Percentiles rank a stretch among this genome's conserved stretches.
phyloP scores from a whole-genome alignment of 1,140 invertebrate genomes.

The Pteromalus puparum region DNA sequence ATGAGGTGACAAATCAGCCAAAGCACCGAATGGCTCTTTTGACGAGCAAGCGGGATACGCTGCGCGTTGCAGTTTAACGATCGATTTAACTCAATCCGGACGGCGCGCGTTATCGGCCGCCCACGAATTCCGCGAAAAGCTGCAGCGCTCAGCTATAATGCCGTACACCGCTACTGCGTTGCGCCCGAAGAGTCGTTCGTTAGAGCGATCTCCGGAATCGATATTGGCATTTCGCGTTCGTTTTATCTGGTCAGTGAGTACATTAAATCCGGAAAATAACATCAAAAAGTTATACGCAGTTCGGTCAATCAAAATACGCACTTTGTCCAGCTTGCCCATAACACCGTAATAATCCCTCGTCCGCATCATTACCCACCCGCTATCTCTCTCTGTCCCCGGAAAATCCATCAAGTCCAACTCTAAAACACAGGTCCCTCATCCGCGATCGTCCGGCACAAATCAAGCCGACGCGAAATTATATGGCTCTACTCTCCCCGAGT shows the following conservation, averaged over 20 bases:
- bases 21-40: slow-evolving; percentile 51
- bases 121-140: slow-evolving; percentile 51
- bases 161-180: too few relatives aligned
- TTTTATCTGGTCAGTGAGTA: too few relatives aligned
- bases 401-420: not conserved
- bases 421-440: not conserved
- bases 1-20: slow-evolving; percentile 40
- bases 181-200: not conserved
- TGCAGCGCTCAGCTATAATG: slow-evolving; percentile 27
- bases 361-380: not conserved
- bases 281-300: too few relatives aligned
- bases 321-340: not conserved
- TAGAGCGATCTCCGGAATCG: not conserved
- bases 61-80: slow-evolving; percentile 53
- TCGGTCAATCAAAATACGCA: not conserved
- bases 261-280: too few relatives aligned
- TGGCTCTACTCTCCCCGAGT: not conserved
- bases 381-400: not conserved
- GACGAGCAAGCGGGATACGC: slow-evolving; percentile 9
- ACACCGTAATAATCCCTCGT: not conserved
- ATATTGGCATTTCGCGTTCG: too few relatives aligned
- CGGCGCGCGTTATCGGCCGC: not conserved
- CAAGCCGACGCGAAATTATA: slow-evolving; percentile 1
- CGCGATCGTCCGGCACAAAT: not conserved
- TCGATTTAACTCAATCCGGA: slow-evolving; percentile 62